Conservation (phyloP, 2,888 invertebrate species). For the Agrochola lota region DNA sequence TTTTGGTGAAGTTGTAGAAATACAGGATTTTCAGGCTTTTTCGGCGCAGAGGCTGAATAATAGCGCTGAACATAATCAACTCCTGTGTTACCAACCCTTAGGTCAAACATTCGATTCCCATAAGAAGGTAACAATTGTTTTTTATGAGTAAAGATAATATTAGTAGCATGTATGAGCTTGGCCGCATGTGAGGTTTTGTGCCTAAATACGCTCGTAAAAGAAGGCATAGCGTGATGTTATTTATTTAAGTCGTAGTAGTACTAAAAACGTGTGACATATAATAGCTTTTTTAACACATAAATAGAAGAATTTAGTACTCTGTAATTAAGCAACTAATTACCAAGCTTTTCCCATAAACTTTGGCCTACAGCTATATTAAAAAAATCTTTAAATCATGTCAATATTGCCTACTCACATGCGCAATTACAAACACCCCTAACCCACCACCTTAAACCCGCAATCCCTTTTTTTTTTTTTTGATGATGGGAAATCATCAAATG, state of each 20-base stretch:
- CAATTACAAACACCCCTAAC: neutral
- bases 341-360: neutral
- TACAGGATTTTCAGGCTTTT: neutral
- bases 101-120: too few species aligned
- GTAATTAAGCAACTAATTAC: conserved; percentile 23
- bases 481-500: too few species aligned
- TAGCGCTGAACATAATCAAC: too few species aligned
- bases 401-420: neutral
- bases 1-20: neutral
- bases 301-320: conserved; percentile 7
- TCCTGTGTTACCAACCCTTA: neutral
- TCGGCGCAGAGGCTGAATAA: neutral
- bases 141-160: neutral
- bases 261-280: conserved; percentile 15
- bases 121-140: neutral
- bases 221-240: conserved; percentile 29
- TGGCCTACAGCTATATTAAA: neutral
- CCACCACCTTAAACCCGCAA: conserved; percentile 16
- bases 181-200: neutral
- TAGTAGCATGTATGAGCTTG: neutral
- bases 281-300: conserved; percentile 10
- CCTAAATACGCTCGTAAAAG: neutral
- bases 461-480: too few species aligned
- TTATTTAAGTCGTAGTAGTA: conserved; percentile 17
- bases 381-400: neutral